phyloP scores from a whole-genome alignment of 2,113 vertebrate genomes.

The Melospiza georgiana region DNA sequence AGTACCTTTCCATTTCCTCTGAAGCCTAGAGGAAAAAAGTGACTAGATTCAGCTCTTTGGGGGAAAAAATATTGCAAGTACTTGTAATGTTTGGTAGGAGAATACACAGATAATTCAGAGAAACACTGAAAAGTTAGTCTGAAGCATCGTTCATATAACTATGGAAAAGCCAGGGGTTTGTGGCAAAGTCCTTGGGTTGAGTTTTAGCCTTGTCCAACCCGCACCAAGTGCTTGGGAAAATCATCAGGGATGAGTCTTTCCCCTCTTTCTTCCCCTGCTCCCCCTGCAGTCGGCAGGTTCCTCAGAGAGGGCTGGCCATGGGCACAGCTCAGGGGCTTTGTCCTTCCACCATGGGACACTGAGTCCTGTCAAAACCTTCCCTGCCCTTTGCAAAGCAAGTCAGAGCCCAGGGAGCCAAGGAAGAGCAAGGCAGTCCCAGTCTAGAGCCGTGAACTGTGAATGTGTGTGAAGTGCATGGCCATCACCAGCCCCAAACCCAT shows the following conservation, averaged over 20 bases:
- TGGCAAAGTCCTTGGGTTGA: not conserved
- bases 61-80: not conserved
- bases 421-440: not conserved
- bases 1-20: conserved; percentile 47
- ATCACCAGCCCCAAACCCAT: not conserved
- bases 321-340: not conserved
- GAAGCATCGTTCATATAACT: not conserved
- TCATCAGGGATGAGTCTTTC: not conserved
- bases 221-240: not conserved
- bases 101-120: not conserved
- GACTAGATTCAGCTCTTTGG: conserved; percentile 36
- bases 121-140: not conserved
- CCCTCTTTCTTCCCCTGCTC: not conserved
- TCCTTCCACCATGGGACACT: not conserved
- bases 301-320: not conserved
- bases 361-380: not conserved
- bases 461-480: not conserved
- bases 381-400: not conserved
- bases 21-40: conserved; percentile 44
- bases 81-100: not conserved
- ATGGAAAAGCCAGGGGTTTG: not conserved
- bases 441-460: not conserved
- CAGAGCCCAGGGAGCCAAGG: not conserved
- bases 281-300: not conserved
- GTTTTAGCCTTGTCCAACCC: not conserved